These are phyloP conservation scores for Liodrosophila aerea DNA, from an alignment of 2,888 invertebrate genomes.

Conservation along the genomic window DNA sequence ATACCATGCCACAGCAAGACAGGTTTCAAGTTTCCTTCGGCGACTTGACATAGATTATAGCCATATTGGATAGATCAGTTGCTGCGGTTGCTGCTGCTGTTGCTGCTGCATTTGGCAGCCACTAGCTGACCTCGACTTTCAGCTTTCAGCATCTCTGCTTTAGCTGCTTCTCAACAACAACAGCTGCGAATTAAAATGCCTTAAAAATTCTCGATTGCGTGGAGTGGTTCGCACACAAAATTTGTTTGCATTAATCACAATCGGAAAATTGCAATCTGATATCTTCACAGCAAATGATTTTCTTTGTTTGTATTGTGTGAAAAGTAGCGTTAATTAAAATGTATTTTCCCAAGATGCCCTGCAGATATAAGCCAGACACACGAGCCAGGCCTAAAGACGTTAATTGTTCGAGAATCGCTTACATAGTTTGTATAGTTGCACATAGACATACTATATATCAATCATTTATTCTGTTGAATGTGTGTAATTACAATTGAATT, in stretches of 20 bases:
- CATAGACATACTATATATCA: conserved; percentile 22
- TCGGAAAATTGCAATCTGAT: conserved; percentile 43
- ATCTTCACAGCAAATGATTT: conserved; percentile 40
- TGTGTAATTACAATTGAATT: conserved; percentile 60
- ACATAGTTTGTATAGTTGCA: conserved; percentile 15
- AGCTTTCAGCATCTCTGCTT: conserved; percentile 18
- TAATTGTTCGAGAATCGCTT: conserved; percentile 7
- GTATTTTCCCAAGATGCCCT: conserved; percentile 35
- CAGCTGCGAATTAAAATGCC: conserved; percentile 31
- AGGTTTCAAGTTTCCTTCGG: conserved; percentile 73
- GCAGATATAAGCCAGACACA: too few relatives aligned
- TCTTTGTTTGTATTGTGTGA: conserved; percentile 28
- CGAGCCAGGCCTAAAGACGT: too few relatives aligned
- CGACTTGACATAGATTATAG: conserved; percentile 63
- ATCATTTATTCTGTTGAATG: conserved; percentile 29
- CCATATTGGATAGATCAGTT: conserved; percentile 50
- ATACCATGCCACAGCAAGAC: conserved; percentile 29
- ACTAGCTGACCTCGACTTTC: conserved; percentile 70
- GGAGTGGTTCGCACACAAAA: conserved; percentile 45
- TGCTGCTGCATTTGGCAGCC: conserved; percentile 53
- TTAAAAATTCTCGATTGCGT: conserved; percentile 36
- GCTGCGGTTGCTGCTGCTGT: conserved; percentile 46
- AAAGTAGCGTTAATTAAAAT: conserved; percentile 34
- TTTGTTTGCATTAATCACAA: conserved; percentile 24
- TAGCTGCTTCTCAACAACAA: conserved; percentile 4